Conservation (phyloP, 2,888 invertebrate species). For the Incurvaria masculella region DNA sequence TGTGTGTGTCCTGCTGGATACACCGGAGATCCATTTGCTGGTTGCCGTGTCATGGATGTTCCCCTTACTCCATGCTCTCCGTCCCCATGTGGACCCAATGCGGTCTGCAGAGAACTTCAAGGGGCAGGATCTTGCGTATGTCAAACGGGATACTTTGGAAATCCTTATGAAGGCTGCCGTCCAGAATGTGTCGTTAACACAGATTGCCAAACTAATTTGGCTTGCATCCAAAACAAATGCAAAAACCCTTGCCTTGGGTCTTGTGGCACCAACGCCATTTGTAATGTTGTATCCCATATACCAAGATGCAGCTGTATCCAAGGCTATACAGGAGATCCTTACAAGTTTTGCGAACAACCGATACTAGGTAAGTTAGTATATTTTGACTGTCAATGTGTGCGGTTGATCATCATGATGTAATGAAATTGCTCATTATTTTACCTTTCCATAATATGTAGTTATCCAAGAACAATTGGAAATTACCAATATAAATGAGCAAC, state of each 20-base stretch:
- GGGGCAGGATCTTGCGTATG: slow-evolving; percentile 69
- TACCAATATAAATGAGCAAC: background rate
- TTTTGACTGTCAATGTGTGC: too few species aligned
- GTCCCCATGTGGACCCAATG: slow-evolving; percentile 71
- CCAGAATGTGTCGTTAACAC: slow-evolving; percentile 73
- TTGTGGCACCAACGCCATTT: slow-evolving; percentile 71
- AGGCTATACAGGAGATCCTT: slow-evolving; percentile 62
- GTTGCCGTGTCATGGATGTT: slow-evolving; percentile 45
- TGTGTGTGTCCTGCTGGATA: slow-evolving; percentile 66
- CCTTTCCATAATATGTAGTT: background rate
- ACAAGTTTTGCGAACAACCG: slow-evolving; percentile 50
- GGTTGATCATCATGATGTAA: too few species aligned
- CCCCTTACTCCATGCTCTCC: slow-evolving; percentile 63
- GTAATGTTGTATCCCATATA: slow-evolving; percentile 68
- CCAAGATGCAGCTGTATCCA: slow-evolving; percentile 66
- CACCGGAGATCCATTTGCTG: slow-evolving; percentile 62
- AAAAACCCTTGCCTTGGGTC: slow-evolving; percentile 71
- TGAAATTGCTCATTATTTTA: background rate
- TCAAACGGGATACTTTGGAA: slow-evolving; percentile 65
- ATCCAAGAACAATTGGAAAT: background rate
- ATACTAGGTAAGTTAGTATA: slow-evolving; percentile 26
- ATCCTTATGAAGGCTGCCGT: slow-evolving; percentile 74
- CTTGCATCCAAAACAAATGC: slow-evolving; percentile 72
- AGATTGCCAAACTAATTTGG: slow-evolving; percentile 67
- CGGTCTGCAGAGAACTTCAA: slow-evolving; percentile 65